Conservation (phyloP, 1,140 invertebrate species). For the Venustaconcha ellipsiformis region DNA sequence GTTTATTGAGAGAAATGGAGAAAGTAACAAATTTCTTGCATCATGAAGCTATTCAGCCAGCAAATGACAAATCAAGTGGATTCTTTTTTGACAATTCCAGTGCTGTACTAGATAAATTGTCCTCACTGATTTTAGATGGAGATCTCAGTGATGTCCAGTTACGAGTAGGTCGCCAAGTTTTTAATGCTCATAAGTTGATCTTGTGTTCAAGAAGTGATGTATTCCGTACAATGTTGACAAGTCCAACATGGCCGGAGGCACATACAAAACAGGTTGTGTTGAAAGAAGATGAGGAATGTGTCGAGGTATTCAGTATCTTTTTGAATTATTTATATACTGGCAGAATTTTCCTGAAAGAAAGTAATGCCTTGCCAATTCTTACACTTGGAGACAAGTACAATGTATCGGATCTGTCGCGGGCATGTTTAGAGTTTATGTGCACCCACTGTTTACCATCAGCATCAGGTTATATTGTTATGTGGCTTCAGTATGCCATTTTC, state of each 20-base stretch:
- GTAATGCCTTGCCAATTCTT: conserved; percentile 88
- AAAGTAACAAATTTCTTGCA: no score
- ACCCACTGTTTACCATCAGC: conserved; percentile 85
- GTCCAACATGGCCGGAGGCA: conserved; percentile 91
- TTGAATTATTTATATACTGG: conserved; percentile 94
- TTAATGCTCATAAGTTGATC: conserved; percentile 90
- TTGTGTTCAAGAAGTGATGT: conserved; percentile 95
- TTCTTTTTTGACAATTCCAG: no score
- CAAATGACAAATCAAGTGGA: no score
- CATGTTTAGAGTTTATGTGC: conserved; percentile 90
- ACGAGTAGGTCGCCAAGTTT: conserved; percentile 57
- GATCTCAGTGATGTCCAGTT: no score
- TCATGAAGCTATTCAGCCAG: no score
- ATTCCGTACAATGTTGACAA: conserved; percentile 97
- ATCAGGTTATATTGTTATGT: conserved; percentile 83
- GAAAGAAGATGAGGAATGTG: conserved; percentile 86
- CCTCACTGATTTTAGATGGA: no score
- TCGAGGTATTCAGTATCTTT: conserved; percentile 88
- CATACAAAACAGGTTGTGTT: conserved; percentile 85
- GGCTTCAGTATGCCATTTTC: conserved; percentile 89
- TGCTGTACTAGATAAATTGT: no score
- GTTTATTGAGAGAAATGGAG: no score
- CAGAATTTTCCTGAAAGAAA: conserved; percentile 81
- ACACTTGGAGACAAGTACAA: conserved; percentile 95
- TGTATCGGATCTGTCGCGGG: conserved; percentile 85